Evolutionary conservation across 2,888 invertebrate genomes (phyloP).

Genomic region (Tinea trinotella): DNA sequence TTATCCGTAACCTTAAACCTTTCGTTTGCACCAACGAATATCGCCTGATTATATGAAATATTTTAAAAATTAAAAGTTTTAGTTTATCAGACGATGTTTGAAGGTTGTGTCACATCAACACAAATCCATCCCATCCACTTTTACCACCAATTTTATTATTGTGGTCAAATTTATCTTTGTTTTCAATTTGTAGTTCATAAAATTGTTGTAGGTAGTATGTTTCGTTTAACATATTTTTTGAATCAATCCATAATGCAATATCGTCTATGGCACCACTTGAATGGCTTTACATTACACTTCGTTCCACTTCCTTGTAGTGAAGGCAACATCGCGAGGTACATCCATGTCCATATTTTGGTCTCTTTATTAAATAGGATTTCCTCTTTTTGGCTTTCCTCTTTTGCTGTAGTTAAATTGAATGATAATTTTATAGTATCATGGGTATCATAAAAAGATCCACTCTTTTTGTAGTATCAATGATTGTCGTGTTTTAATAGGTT

Average conservation of each 20-base stretch:
- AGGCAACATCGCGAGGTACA: slow-evolving; percentile 40
- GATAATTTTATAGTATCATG: slow-evolving; percentile 35
- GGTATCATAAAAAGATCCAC: slow-evolving; percentile 49
- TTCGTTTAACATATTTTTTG: slow-evolving; percentile 3
- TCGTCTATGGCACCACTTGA: slow-evolving; percentile 59
- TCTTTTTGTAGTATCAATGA: neutral
- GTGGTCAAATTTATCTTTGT: neutral
- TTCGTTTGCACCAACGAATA: neutral
- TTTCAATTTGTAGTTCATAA: slow-evolving; percentile 10
- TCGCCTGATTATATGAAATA: neutral
- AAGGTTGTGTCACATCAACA: neutral
- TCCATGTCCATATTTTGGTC: slow-evolving; percentile 56
- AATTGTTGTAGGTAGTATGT: slow-evolving; percentile 13
- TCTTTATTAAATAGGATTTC: slow-evolving; percentile 49
- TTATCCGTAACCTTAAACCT: slow-evolving; percentile 25
- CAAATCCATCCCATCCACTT: neutral
- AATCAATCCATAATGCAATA: slow-evolving; percentile 9
- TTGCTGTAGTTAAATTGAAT: slow-evolving; percentile 50
- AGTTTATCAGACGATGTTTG: neutral
- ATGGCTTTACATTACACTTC: slow-evolving; percentile 66
- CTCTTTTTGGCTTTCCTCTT: slow-evolving; percentile 49
- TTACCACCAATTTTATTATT: neutral
- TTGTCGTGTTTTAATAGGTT: neutral
- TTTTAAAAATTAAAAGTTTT: neutral
- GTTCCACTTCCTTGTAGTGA: slow-evolving; percentile 34